Base-by-base conservation (phyloP, 1,140 invertebrate genomes). In the Drosophila murphyi region DNA sequence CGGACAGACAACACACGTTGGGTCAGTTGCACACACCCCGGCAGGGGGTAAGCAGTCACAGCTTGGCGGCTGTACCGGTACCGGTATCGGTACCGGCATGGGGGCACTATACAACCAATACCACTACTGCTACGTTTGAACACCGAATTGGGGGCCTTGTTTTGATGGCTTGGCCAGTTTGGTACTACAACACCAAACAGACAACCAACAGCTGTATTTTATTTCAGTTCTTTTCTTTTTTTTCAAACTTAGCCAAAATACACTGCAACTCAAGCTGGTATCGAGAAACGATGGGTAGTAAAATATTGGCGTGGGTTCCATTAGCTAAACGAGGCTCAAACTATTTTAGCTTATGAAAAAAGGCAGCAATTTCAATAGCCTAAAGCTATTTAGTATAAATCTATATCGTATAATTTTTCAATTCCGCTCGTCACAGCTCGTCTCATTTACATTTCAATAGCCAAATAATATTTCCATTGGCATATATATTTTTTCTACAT, bases 141-240 rank as follows among this genome's bases (percentile, higher is more conserved):
- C 55, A 61, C 47, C 70, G 75, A 82, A 82, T 86, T 86, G 79
- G 82, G 82, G 82, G 76, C 79, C 82, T 86, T 88, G 82, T 87
- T 87, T 87, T 88, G 83, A 88, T 87, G 83, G 80, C 72, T 52
- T 74, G 78, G 82, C 82, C 68, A 85, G 76, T 71, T 62, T 75
- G 77, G 64, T 59, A 62, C 64, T 65, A 59, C 61, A 72, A 64
- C 69, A 62, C 68, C 39, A 54, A 47, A 70, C 50, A 20, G 65
- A 62, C 68, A 70, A 48, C 10, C 71, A 78, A 78, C 76, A 78
- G 76, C 63, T 77, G 75, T 74, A 77, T 56, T 50, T 67, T 67
- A 41, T 54, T 45, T 20, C 20, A 20, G 20, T 20, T 20, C 20
- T 20, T 20, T 20, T 20, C 20, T 20, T 20, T 20, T 56, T 34